Percentiles rank a stretch among this genome's conserved stretches.
phyloP scores from a whole-genome alignment of 2,888 invertebrate species.

The Coelogynopora nodosa region DNA sequence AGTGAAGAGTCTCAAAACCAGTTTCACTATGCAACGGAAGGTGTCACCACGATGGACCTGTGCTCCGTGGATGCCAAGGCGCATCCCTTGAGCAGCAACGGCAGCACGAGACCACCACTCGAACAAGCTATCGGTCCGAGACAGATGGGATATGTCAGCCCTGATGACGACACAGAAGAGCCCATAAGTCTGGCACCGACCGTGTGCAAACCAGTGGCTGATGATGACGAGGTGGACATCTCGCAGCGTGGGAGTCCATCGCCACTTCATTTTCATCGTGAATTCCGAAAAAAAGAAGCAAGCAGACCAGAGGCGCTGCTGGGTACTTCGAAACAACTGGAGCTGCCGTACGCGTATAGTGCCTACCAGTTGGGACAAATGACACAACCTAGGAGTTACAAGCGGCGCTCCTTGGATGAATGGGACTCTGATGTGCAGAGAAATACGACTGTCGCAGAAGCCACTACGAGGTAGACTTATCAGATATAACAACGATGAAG shows the following conservation, averaged over 20 bases:
- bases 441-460: too few species aligned
- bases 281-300: background rate
- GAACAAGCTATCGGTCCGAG: background rate
- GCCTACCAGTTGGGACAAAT: background rate
- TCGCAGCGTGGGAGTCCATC: background rate
- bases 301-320: background rate
- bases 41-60: background rate
- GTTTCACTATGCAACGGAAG: background rate
- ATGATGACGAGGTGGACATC: background rate
- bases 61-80: background rate
- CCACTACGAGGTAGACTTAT: too few species aligned
- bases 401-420: background rate
- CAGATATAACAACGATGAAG: too few species aligned
- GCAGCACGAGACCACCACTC: background rate
- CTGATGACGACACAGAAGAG: background rate
- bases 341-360: background rate
- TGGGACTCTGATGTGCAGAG: background rate
- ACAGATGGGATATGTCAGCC: background rate
- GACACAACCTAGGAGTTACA: background rate
- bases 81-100: background rate
- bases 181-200: background rate
- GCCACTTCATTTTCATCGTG: background rate
- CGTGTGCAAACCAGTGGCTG: background rate
- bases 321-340: background rate
- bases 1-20: background rate